Percentiles rank a stretch among this genome's conserved stretches.
Evolutionary conservation across 2,888 invertebrate species (phyloP).

Genomic region (Synergus itoensis): DNA sequence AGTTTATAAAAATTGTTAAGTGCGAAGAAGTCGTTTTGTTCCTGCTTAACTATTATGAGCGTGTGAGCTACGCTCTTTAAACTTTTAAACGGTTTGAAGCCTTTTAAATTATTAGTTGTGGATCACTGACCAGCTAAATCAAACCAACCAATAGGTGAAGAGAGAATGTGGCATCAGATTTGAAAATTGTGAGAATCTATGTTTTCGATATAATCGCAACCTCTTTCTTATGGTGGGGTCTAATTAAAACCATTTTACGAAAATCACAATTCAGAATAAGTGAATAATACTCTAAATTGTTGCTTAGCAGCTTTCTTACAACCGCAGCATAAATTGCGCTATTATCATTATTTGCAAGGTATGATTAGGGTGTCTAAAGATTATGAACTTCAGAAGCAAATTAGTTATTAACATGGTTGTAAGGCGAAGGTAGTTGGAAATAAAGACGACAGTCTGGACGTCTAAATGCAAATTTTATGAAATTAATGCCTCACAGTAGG

Average conservation of each 20-base stretch:
- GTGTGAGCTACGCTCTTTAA: neutral
- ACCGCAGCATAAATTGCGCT: neutral
- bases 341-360: neutral
- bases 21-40: neutral
- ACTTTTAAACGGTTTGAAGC: neutral
- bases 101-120: neutral
- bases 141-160: too few relatives aligned
- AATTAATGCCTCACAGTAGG: neutral
- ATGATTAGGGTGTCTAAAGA: neutral
- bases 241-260: neutral
- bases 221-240: too few relatives aligned
- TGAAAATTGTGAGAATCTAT: too few relatives aligned
- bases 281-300: neutral
- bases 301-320: neutral
- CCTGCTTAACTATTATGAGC: neutral
- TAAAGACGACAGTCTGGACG: neutral
- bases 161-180: too few relatives aligned
- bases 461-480: conserved; percentile 1
- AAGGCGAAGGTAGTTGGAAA: neutral
- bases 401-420: conserved; percentile 1
- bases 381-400: neutral
- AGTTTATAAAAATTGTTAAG: conserved; percentile 8
- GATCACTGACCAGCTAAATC: too few relatives aligned
- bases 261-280: neutral
- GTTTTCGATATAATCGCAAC: too few relatives aligned